Base-by-base conservation (phyloP, 2,113 vertebrate species). In the Nansenia antarctica region DNA sequence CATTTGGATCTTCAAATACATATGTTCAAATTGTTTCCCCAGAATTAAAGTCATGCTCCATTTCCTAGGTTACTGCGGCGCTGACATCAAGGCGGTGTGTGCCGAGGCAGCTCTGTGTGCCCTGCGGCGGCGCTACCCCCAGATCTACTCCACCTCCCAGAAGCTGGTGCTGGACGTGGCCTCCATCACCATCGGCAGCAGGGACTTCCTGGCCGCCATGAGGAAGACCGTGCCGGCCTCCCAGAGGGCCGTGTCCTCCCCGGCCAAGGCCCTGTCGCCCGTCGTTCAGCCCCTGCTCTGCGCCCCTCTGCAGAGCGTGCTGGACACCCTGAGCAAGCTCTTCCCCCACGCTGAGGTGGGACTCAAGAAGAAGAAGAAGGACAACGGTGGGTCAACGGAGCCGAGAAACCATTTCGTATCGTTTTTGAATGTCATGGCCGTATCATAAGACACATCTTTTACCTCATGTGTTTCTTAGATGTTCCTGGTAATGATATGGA, bases 11-110 rank as follows among this genome's bases (percentile, higher is more conserved):
- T 49, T 49, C 18, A 49, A 49, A 49, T 2, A n/a, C n/a, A 49
- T n/a, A 22, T 49, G 9, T 49, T 22, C 1, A 3, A 49, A 22
- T 22, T 0, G 45, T 49, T 22, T 20, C 14, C n/a, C 1, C 54
- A 18, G 29, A 30, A 31, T 27, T 26, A 58, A 18, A 5, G n/a
- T n/a, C 12, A 15, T 18, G 5, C 27, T 18, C 26, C 3, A 18
- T 27, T 20, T 35, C 29, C 1, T 62, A 99, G 97, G 98, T 34
- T 99, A 99, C 80, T 99, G 97, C 34, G 98, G 98, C n/a, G 96
- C 97, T 52, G 98, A 99, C 79, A 95, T 99, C 66, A 99, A 98
- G 79, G 94, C 95, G 0, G 79, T 98, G 15, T 98, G 96, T 67
- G 87, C 95, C 9, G 98, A 99, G 89, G 94, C 96, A 1, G 95